These are phyloP conservation scores for Gortyna flavago DNA, from an alignment of 2,888 invertebrate genomes.

Conservation along the genomic window DNA sequence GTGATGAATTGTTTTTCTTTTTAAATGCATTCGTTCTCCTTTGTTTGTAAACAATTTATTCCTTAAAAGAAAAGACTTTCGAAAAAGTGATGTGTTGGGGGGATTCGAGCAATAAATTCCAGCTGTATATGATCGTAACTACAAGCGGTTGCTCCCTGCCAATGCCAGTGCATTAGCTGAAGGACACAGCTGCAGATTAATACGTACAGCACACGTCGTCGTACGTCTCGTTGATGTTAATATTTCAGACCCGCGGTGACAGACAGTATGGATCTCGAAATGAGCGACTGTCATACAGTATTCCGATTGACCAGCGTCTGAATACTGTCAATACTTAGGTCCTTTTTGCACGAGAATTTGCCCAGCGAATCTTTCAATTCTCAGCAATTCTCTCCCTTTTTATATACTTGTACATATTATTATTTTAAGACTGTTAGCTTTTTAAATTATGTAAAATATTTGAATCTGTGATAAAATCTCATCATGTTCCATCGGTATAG, in stretches of 20 bases:
- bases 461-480: too few species aligned
- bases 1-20: not conserved
- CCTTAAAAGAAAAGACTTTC: not conserved
- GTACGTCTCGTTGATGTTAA: not conserved
- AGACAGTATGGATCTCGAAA: not conserved
- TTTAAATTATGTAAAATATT: too few species aligned
- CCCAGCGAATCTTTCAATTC: too few species aligned
- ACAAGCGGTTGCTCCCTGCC: not conserved
- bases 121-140: not conserved
- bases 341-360: not conserved
- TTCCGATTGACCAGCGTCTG: not conserved
- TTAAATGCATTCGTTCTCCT: not conserved
- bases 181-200: slow-evolving; percentile 10
- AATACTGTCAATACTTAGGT: not conserved
- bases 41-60: not conserved
- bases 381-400: too few species aligned
- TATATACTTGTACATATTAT: too few species aligned
- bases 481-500: not conserved
- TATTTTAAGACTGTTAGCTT: too few species aligned
- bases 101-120: not conserved
- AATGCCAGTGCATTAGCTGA: not conserved
- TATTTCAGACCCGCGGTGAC: slow-evolving; percentile 12
- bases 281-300: not conserved
- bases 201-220: not conserved
- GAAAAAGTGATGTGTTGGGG: not conserved